A percentile compares a stretch with the other conserved stretches of the same genome.
Conservation (phyloP, 2,113 vertebrate genomes). For the Macroglossus sobrinus region DNA sequence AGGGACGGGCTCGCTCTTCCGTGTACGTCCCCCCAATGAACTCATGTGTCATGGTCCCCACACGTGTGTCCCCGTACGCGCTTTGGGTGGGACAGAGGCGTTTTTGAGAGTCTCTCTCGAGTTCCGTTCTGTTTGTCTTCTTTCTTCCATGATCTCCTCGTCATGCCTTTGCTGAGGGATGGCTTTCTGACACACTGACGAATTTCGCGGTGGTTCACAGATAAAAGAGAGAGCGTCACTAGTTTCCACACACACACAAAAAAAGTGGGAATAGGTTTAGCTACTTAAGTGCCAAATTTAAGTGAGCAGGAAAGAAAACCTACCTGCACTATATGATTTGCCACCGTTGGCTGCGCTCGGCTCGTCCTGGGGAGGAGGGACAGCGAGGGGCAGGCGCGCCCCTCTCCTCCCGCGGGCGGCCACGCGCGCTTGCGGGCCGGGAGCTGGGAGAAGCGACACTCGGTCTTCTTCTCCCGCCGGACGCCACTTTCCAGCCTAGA, state of each 20-base stretch:
- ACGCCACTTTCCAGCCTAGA: not conserved
- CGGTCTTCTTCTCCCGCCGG: not conserved
- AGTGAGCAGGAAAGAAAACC: not conserved
- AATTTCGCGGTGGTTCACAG: not conserved
- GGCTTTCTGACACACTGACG: not conserved
- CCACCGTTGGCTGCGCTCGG: too few relatives aligned
- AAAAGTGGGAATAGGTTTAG: not conserved
- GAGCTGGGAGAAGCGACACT: not conserved
- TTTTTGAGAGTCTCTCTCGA: not conserved
- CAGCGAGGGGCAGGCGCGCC: too few relatives aligned
- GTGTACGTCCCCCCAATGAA: fast-evolving
- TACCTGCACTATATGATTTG: too few relatives aligned
- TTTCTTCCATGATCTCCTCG: not conserved
- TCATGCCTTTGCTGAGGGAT: not conserved
- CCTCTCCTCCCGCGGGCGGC: too few relatives aligned
- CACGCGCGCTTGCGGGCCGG: not conserved
- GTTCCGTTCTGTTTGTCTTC: not conserved
- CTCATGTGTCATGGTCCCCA: fast-evolving
- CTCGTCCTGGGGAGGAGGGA: not conserved
- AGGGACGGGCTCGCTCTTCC: too few relatives aligned
- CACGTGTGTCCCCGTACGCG: fast-evolving
- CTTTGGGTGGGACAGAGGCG: too few relatives aligned
- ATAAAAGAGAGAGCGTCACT: not conserved
- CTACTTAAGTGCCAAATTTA: not conserved
- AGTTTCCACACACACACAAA: not conserved